These are phyloP conservation scores for Eumeta japonica DNA, from an alignment of 1,140 invertebrate genomes.

Conservation along the genomic window DNA sequence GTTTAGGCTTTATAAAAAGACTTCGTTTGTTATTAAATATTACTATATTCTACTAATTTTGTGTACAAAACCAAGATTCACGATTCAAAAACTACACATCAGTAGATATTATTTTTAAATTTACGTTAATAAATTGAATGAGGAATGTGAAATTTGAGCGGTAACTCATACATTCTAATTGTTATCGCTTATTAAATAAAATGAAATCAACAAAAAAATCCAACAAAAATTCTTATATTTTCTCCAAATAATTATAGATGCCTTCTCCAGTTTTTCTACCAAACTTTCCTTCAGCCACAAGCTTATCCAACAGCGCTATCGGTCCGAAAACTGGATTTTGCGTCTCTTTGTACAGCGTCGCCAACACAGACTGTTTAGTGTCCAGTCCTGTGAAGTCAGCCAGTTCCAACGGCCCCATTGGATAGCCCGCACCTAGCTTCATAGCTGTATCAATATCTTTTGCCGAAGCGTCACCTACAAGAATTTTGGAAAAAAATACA, in stretches of 20 bases:
- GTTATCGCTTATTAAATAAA: too few species aligned
- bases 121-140: too few species aligned
- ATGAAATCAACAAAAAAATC: too few species aligned
- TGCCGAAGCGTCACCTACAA: slow-evolving; percentile 63
- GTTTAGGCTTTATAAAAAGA: too few species aligned
- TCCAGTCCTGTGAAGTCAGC: slow-evolving; percentile 79
- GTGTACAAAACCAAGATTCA: too few species aligned
- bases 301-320: slow-evolving; percentile 62
- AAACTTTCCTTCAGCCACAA: slow-evolving; percentile 75
- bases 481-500: too few species aligned
- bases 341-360: slow-evolving; percentile 72
- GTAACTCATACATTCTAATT: too few species aligned
- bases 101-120: too few species aligned
- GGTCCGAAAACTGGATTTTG: slow-evolving; percentile 70
- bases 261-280: slow-evolving; percentile 81
- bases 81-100: too few species aligned
- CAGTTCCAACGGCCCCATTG: slow-evolving; percentile 82
- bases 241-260: slow-evolving; percentile 83
- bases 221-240: slow-evolving; percentile 11
- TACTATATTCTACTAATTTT: too few species aligned
- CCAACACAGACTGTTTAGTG: slow-evolving; percentile 61
- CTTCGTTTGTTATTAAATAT: too few species aligned
- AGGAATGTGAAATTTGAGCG: too few species aligned
- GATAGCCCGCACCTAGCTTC: slow-evolving; percentile 80
- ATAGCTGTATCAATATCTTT: slow-evolving; percentile 78